Base-by-base conservation (phyloP, 2,888 invertebrate species). In the Liopterus haemorrhoidalis region DNA sequence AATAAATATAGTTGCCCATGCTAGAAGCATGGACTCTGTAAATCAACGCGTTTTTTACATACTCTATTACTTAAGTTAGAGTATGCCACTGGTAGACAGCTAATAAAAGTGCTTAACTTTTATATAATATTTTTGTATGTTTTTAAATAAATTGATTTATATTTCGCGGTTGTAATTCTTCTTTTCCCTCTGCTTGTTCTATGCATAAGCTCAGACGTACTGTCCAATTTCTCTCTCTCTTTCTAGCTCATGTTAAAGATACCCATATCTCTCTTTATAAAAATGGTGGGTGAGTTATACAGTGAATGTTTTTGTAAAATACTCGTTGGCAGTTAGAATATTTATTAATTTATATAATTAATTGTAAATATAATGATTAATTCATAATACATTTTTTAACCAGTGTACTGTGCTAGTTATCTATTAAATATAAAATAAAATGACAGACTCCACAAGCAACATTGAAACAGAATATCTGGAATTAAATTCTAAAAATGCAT, bases 381-480 rank as follows among this genome's bases (percentile, higher is more conserved):
- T 19, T 24, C 33, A 25, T 42, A 39, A 45, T 27, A 33, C 18
- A 39, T 33, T 39, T 38, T 45, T 31, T 20, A 33, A 45, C 37
- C 38, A 31, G 37, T 44, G 38, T 12, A 39, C 38, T 32, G 31
- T 45, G 45, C 33, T 38, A 39, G 31, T 32, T 32, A 18, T 39
- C 39, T 33, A 39, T 45, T 27, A 39, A 32, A 19, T 45, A 25
- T 33, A 22, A 38, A 32, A 39, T 45, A 45, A 45, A 39, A 45
- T 45, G 45, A 45, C 45, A 45, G 39, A 56, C 48, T 55, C 64
- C 54, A 59, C 59, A 51, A 71, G 70, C 63, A 73, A 72, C 63
- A 71, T 88, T 53, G 85, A 85, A 70, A 74, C 76, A 40, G 85
- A 88, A 70, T 86, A 81, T 70, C 70, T 73, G 59, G 79, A 82